Evolutionary conservation across 2,888 invertebrate species (phyloP).

Genomic region (Elmis aenea): DNA sequence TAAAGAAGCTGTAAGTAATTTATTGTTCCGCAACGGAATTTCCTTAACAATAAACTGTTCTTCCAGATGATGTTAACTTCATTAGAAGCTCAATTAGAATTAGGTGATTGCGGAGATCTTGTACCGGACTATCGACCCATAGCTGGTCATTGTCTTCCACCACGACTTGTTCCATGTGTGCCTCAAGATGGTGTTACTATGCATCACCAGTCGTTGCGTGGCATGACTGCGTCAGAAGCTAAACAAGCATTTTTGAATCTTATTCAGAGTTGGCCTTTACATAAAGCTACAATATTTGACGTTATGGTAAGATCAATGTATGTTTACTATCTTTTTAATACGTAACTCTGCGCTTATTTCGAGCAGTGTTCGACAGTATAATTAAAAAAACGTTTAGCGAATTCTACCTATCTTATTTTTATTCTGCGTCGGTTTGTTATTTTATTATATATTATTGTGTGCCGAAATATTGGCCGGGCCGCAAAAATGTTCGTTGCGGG

Average conservation of each 20-base stretch:
- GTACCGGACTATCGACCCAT: constrained; percentile 61
- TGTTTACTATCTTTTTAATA: no score
- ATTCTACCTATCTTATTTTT: no score
- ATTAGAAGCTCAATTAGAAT: constrained; percentile 86
- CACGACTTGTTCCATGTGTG: constrained; percentile 71
- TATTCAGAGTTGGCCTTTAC: constrained; percentile 90
- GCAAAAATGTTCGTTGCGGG: no score
- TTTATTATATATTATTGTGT: no score
- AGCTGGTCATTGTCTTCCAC: constrained; percentile 77
- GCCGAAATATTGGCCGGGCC: no score
- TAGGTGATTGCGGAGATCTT: constrained; percentile 73
- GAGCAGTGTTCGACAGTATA: no score
- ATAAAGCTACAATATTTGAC: constrained; percentile 89
- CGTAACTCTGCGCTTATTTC: no score
- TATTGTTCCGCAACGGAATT: constrained; percentile 1
- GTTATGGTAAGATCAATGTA: constrained; percentile 82
- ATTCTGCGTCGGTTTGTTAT: no score
- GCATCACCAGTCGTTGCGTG: constrained; percentile 85
- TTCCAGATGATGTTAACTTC: constrained; percentile 87
- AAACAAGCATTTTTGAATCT: constrained; percentile 90
- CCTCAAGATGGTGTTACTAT: constrained; percentile 81
- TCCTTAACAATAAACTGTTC: neutral
- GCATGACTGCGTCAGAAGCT: constrained; percentile 80
- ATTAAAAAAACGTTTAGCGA: no score
- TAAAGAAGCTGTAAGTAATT: constrained; percentile 79